Evolutionary conservation across 2,888 invertebrate genomes (phyloP), one percentile per base, ranked within the genome.

Genomic region (Cacoxenus indagator): DNA sequence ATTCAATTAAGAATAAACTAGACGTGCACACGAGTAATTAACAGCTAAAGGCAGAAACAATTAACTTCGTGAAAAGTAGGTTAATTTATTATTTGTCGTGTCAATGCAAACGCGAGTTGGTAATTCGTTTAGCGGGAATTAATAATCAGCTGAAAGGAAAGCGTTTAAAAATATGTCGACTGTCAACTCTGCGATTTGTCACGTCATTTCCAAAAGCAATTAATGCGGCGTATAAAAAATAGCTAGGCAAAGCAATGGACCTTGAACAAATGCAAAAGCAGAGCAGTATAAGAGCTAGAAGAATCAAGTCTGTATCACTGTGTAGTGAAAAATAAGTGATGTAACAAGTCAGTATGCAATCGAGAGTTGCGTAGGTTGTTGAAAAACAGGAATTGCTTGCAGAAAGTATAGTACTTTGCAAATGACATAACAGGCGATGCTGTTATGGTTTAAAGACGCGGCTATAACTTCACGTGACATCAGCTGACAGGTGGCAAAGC

Each of bases 101-200:
- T 51, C 22, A 51, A 51, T 51, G 46, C 65, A 62, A 65, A 67
- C 69, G 24, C 55, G 54, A 37, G n/a, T n/a, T 27, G 55, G 19
- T 37, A 43, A 22, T 61, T 61, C 26, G 2, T 37, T 37, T 11
- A 37, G 17, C 43, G 24, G 37, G 17, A 37, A 22, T 19, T 43
- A 43, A 61, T 24, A 61, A 43, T 24, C 55, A 9, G n/a, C 26
- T 22, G 26, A n/a, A 22, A 61, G 61, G 37, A 31, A 31, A 37
- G 37, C 9, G 17, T 51, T 51, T 31, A n/a, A 59, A 59, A 19
- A 59, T 24, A 59, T 59, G 59, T 31, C 59, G 31, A 59, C 6
- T 54, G 54, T 9, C 54, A 59, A 26, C 19, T 27, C n/a, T 31
- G 59, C 31, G 19, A 59, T 59, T 59, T 59, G 59, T 59, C 31